Conservation (phyloP, 2,888 invertebrate genomes). For the Agriotes lineatus region DNA sequence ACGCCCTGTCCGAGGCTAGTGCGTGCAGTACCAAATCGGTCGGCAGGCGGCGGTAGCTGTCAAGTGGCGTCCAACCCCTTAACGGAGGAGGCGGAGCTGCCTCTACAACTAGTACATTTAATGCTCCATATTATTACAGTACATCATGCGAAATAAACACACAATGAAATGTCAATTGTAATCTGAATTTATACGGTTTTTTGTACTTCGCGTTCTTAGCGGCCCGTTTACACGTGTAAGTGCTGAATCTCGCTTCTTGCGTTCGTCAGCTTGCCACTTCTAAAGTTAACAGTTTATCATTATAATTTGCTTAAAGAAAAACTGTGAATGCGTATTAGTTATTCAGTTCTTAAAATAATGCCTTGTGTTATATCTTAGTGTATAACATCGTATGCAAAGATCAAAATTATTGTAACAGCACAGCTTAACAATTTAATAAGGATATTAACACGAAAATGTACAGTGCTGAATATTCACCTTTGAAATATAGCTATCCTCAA, state of each 20-base stretch:
- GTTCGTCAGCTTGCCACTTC: no score
- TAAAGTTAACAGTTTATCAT: no score
- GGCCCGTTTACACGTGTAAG: background rate
- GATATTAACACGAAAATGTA: no score
- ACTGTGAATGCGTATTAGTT: no score
- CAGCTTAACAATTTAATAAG: no score
- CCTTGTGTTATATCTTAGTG: no score
- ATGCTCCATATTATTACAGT: conserved; percentile 58
- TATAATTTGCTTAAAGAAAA: no score
- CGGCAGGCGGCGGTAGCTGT: conserved; percentile 62
- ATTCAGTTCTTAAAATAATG: no score
- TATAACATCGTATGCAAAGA: no score
- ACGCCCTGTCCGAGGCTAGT: conserved; percentile 55
- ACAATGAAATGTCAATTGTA: conserved; percentile 51
- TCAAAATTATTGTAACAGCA: no score
- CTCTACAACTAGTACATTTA: conserved; percentile 58
- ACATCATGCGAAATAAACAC: conserved; percentile 56
- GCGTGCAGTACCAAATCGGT: conserved; percentile 48
- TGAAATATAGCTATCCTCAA: no score
- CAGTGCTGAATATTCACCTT: no score
- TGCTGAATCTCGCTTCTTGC: background rate
- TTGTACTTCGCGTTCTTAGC: background rate
- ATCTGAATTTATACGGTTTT: conserved; percentile 48
- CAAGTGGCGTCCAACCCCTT: conserved; percentile 59
- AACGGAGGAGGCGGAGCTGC: conserved; percentile 60